A percentile compares a stretch with the other conserved stretches of the same genome.
Conservation (phyloP, 1,140 invertebrate genomes). For the Anthonomus grandis region DNA sequence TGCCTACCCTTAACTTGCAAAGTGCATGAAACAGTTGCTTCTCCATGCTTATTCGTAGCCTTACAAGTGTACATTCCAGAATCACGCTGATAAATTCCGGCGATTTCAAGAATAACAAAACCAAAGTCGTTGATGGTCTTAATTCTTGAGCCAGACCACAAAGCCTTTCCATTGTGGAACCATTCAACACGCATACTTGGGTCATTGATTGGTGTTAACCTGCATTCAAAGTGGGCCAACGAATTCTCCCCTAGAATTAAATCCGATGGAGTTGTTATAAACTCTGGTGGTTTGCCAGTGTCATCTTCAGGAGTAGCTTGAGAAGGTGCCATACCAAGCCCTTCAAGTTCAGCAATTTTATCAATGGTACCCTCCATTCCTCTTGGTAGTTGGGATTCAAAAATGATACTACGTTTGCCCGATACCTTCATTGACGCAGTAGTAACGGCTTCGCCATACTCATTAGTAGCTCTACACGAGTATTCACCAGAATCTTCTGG, state of each 20-base stretch:
- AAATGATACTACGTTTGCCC: slow-evolving; percentile 86
- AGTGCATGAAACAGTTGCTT: slow-evolving; percentile 82
- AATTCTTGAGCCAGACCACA: slow-evolving; percentile 81
- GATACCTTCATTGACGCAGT: slow-evolving; percentile 87
- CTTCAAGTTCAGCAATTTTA: slow-evolving; percentile 90
- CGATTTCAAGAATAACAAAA: slow-evolving; percentile 88
- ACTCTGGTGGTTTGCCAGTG: slow-evolving; percentile 86
- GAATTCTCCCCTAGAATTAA: slow-evolving; percentile 83
- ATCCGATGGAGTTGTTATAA: slow-evolving; percentile 84
- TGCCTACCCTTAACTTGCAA: slow-evolving; percentile 80
- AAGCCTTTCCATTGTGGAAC: slow-evolving; percentile 92
- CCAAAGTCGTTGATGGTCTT: slow-evolving; percentile 93
- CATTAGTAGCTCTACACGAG: slow-evolving; percentile 84
- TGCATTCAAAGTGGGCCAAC: slow-evolving; percentile 89
- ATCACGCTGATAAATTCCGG: slow-evolving; percentile 83
- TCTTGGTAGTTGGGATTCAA: slow-evolving; percentile 87
- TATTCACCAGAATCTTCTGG: slow-evolving; percentile 93
- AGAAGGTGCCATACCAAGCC: slow-evolving; percentile 65
- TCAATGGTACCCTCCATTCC: slow-evolving; percentile 91
- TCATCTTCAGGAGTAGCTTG: slow-evolving; percentile 71
- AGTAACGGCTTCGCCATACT: slow-evolving; percentile 91
- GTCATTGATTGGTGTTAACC: slow-evolving; percentile 85
- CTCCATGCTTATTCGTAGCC: slow-evolving; percentile 85
- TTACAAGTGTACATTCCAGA: slow-evolving; percentile 88
- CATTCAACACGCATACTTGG: slow-evolving; percentile 92